Conservation (phyloP, 2,797 vertebrate genomes). For the Sebastes ruberrimus region DNA sequence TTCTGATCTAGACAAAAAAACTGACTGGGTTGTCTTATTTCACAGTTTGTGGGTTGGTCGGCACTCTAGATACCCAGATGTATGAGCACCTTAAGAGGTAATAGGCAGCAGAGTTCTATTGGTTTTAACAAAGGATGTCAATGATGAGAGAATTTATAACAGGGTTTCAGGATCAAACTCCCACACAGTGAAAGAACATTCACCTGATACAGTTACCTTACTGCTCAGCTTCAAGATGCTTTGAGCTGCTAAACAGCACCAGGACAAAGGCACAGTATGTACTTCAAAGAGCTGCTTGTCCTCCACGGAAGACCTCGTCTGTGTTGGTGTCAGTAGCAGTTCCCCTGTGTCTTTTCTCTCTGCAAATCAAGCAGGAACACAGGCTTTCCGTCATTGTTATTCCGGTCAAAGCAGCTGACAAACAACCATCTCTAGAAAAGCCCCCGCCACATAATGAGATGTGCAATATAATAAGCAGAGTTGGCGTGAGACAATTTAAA, state of each 20-base stretch:
- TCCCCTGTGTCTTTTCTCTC: slow-evolving; percentile 31
- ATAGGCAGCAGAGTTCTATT: too few species aligned
- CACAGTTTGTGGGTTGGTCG: too few species aligned
- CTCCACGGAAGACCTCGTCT: not conserved
- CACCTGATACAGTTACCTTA: not conserved
- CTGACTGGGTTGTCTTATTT: too few species aligned
- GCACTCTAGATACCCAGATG: too few species aligned
- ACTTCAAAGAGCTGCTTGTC: not conserved
- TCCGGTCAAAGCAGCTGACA: slow-evolving; percentile 67
- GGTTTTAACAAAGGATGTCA: too few species aligned
- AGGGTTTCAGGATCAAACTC: not conserved
- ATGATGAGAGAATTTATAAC: too few species aligned
- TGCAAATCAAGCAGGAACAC: slow-evolving; percentile 47
- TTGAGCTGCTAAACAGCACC: not conserved
- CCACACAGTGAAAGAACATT: not conserved
- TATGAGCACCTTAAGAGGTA: too few species aligned
- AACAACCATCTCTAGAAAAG: slow-evolving; percentile 64
- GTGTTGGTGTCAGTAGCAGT: not conserved
- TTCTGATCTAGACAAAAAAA: too few species aligned
- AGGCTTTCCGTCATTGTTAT: slow-evolving; percentile 55
- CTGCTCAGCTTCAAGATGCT: not conserved
- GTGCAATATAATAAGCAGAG: slow-evolving; percentile 75
- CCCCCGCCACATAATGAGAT: slow-evolving; percentile 71
- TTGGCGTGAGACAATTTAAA: slow-evolving; percentile 67
- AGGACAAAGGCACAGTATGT: not conserved